A percentile compares a stretch with the other conserved stretches of the same genome.
Evolutionary conservation across 2,888 invertebrate species (phyloP).

Genomic region (Sarcophaga carnaria): DNA sequence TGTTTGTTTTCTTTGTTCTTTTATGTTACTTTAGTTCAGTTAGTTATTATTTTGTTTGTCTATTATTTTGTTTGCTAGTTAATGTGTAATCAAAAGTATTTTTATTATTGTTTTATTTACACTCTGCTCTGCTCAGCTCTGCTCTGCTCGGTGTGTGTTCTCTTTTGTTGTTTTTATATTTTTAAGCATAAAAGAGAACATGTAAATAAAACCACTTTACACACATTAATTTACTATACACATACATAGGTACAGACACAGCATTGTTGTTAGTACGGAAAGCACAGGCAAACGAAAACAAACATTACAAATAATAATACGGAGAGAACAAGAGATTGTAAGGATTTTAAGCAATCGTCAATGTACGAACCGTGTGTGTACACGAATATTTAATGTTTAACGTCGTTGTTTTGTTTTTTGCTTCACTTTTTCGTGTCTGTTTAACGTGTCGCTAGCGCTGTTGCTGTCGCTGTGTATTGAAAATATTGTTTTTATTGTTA

Average conservation of each 20-base stretch:
- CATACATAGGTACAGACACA: not conserved
- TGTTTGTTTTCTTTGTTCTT: slow-evolving; percentile 23
- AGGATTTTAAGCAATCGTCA: slow-evolving; percentile 50
- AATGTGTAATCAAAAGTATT: slow-evolving; percentile 34
- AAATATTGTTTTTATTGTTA: slow-evolving; percentile 37
- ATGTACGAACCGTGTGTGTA: slow-evolving; percentile 16
- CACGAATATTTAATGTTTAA: slow-evolving; percentile 38
- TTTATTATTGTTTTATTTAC: not conserved
- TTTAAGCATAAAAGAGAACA: slow-evolving; percentile 4
- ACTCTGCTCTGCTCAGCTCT: not conserved
- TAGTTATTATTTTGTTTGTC: not conserved
- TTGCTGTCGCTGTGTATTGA: slow-evolving; percentile 25
- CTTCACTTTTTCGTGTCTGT: not conserved
- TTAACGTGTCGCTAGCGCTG: not conserved
- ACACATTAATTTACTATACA: not conserved
- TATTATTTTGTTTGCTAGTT: slow-evolving; percentile 12
- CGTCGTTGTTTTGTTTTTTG: not conserved
- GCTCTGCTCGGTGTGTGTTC: not conserved
- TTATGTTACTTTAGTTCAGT: not conserved
- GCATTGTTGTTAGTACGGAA: not conserved
- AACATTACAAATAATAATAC: not conserved
- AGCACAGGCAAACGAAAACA: not conserved
- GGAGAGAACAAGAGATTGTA: slow-evolving; percentile 21
- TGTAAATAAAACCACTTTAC: slow-evolving; percentile 37
- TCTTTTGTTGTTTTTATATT: not conserved